A percentile compares a stretch with the other conserved stretches of the same genome.
Conservation (phyloP, 2,888 invertebrate species). For the Scaptomyza parva region DNA sequence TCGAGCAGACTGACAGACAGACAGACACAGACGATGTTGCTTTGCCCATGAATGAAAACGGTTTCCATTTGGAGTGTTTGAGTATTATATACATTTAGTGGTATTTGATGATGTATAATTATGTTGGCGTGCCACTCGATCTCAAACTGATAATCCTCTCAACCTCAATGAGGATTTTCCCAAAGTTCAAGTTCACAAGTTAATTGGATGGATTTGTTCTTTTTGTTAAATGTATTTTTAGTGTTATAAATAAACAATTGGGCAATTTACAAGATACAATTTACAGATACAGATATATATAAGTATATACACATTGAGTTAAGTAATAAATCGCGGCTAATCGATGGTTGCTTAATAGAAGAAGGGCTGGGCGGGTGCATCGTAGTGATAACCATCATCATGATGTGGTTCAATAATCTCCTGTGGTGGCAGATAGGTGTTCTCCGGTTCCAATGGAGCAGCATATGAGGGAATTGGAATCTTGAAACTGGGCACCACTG, state of each 20-base stretch:
- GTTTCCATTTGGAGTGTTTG: slow-evolving; percentile 18
- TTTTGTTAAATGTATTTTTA: slow-evolving; percentile 17
- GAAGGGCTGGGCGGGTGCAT: slow-evolving; percentile 67
- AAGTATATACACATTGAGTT: slow-evolving; percentile 42
- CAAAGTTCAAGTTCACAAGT: slow-evolving; percentile 4
- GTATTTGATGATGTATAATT: slow-evolving; percentile 59
- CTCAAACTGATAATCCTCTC: not conserved
- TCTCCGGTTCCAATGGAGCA: slow-evolving; percentile 72
- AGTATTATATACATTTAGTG: slow-evolving; percentile 25
- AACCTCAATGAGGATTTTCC: slow-evolving; percentile 48
- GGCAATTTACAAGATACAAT: slow-evolving; percentile 23
- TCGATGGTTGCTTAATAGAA: slow-evolving; percentile 49
- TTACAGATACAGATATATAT: slow-evolving; percentile 39
- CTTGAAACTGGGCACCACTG: slow-evolving; percentile 48
- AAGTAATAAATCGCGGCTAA: slow-evolving; percentile 55
- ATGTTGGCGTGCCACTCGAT: slow-evolving; percentile 58
- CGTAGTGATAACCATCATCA: slow-evolving; percentile 78
- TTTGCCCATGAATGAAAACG: slow-evolving; percentile 48
- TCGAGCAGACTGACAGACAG: slow-evolving; percentile 20
- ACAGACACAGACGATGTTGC: slow-evolving; percentile 10
- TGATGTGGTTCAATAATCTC: slow-evolving; percentile 60
- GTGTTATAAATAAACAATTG: slow-evolving; percentile 43
- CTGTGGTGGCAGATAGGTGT: slow-evolving; percentile 67
- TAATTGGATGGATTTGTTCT: not conserved
- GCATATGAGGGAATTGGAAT: slow-evolving; percentile 82